These are phyloP conservation scores for Ovis aries DNA, from an alignment of 2,113 vertebrate species.

Conservation along the genomic window DNA sequence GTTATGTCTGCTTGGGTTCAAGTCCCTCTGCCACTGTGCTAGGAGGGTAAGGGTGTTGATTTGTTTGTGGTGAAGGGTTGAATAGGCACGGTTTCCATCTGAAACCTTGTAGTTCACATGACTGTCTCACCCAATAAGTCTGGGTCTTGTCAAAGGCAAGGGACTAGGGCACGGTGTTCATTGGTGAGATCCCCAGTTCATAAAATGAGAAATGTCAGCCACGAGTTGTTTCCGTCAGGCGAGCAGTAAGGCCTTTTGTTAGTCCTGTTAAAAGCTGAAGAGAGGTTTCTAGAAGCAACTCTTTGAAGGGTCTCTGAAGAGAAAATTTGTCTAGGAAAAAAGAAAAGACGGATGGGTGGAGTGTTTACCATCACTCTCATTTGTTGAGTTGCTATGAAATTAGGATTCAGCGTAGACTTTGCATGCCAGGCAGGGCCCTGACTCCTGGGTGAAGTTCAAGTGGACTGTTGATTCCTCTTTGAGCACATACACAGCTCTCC, in stretches of 20 bases:
- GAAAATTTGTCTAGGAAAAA: background rate
- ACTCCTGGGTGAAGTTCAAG: constrained; percentile 5
- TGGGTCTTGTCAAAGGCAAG: constrained; percentile 1
- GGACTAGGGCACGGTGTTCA: background rate
- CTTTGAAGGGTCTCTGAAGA: background rate
- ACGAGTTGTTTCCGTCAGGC: background rate
- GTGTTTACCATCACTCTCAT: background rate
- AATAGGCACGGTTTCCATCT: background rate
- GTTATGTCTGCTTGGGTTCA: background rate
- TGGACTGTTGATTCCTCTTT: background rate
- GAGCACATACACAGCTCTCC: background rate
- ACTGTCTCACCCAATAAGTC: background rate
- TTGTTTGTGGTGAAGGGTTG: background rate
- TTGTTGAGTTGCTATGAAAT: background rate
- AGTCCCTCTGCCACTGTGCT: background rate
- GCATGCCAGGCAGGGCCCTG: background rate
- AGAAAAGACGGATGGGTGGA: constrained; percentile 33
- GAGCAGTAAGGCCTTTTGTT: background rate
- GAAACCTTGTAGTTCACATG: background rate
- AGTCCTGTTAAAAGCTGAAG: background rate
- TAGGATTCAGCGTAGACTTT: background rate
- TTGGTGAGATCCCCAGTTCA: background rate
- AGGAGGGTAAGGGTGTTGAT: background rate
- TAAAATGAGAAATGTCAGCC: background rate
- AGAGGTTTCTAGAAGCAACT: constrained; percentile 13